phyloP scores from a whole-genome alignment of 1,140 invertebrate genomes.

The Kradibia gibbosae region DNA sequence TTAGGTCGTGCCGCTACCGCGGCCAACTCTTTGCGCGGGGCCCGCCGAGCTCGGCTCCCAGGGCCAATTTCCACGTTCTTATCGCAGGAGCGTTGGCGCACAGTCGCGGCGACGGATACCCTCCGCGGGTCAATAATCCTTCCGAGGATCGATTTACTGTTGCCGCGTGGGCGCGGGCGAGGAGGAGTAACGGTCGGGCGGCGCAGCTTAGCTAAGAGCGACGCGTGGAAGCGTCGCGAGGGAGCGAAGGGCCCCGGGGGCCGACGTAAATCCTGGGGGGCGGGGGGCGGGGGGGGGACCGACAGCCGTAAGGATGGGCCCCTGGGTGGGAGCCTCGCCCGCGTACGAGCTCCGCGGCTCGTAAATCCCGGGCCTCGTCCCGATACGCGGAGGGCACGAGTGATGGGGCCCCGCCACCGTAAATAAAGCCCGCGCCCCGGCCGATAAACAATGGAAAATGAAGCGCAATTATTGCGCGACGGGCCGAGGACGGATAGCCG shows the following conservation, averaged over 20 bases:
- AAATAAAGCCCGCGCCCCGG: slow-evolving; percentile 6
- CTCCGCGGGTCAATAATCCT: neutral
- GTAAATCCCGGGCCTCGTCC: neutral
- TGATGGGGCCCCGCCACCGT: neutral
- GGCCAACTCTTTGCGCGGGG: too few relatives aligned
- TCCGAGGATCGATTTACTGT: neutral
- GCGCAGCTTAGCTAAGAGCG: too few relatives aligned
- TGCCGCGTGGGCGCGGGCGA: neutral
- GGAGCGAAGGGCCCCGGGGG: too few relatives aligned
- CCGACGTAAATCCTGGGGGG: too few relatives aligned
- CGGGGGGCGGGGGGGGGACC: too few relatives aligned
- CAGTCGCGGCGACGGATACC: too few relatives aligned
- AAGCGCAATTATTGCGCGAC: neutral
- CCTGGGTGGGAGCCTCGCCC: neutral
- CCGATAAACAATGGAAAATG: slow-evolving; percentile 34
- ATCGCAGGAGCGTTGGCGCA: too few relatives aligned
- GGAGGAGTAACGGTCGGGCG: neutral
- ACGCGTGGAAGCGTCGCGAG: too few relatives aligned
- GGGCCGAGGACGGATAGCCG: neutral
- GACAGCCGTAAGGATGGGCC: neutral
- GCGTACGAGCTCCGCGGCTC: neutral
- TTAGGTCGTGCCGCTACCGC: too few relatives aligned
- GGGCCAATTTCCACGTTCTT: too few relatives aligned
- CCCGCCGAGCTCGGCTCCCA: too few relatives aligned
- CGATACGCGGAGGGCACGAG: neutral